Conservation (phyloP, 2,113 vertebrate genomes). For the Piaya cayana region DNA sequence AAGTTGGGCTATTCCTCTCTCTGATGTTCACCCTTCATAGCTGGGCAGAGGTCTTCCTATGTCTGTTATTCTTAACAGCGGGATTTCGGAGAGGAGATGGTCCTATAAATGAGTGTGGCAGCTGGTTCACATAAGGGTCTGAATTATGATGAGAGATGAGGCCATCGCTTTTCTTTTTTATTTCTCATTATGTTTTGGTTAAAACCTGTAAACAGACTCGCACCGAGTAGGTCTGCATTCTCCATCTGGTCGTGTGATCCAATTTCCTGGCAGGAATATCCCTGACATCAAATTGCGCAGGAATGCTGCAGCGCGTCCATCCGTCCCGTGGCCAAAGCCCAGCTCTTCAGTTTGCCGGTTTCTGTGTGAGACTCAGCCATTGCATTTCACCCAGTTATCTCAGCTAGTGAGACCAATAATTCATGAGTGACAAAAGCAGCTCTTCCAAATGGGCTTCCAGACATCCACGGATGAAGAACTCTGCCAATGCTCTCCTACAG, state of each 20-base stretch:
- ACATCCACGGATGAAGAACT: neutral
- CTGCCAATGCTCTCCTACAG: neutral
- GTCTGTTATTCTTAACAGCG: neutral
- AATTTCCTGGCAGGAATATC: conserved; percentile 41
- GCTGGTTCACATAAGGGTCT: neutral
- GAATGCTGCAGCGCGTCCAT: neutral
- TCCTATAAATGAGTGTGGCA: neutral
- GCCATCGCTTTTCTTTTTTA: neutral
- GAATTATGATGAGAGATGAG: neutral
- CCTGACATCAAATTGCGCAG: neutral
- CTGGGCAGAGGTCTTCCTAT: neutral
- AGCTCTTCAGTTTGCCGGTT: neutral
- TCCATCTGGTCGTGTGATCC: conserved; percentile 18
- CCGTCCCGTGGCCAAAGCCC: rapidly evolving
- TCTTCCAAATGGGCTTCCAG: conserved; percentile 37
- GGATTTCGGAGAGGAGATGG: neutral
- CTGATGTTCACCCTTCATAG: neutral
- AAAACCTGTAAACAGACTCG: conserved; percentile 27
- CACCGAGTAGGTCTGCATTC: neutral
- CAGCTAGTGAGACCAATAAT: neutral
- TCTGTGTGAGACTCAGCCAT: neutral
- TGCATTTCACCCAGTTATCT: conserved; percentile 14
- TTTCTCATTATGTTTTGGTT: neutral
- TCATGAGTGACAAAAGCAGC: neutral
- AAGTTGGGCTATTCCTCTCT: neutral